Evolutionary conservation across 1,140 invertebrate genomes (phyloP).

Genomic region (Chironomus striatipennis): DNA sequence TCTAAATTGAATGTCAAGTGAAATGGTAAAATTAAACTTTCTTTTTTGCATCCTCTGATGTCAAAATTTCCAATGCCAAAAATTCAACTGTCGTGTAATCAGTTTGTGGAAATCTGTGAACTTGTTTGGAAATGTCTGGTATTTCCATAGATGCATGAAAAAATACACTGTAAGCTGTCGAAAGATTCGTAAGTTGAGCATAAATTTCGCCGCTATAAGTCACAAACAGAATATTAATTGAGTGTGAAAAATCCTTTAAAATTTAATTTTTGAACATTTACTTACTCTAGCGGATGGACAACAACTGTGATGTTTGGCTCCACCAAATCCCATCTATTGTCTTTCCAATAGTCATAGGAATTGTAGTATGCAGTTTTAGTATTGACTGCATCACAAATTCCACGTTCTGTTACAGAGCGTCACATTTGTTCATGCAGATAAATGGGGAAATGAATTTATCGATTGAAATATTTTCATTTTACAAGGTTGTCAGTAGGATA

Average conservation of each 20-base stretch:
- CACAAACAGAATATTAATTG: neutral
- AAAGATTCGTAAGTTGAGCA: conserved; percentile 57
- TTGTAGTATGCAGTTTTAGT: conserved; percentile 53
- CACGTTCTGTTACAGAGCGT: conserved; percentile 48
- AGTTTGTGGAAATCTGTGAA: conserved; percentile 41
- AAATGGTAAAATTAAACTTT: conserved; percentile 26
- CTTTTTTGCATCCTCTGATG: conserved; percentile 36
- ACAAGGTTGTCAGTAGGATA: too few relatives aligned
- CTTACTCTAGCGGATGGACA: conserved; percentile 51
- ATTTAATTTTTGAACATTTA: neutral
- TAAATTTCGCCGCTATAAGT: conserved; percentile 49
- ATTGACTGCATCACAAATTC: conserved; percentile 56
- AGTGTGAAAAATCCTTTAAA: neutral
- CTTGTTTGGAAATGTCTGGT: conserved; percentile 47
- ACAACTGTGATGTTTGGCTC: conserved; percentile 46
- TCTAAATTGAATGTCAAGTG: neutral
- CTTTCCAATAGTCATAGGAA: conserved; percentile 47
- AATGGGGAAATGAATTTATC: too few relatives aligned
- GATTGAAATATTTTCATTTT: too few relatives aligned
- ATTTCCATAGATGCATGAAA: conserved; percentile 49
- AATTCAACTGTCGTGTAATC: conserved; percentile 39
- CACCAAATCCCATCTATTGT: conserved; percentile 45
- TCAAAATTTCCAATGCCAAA: conserved; percentile 39
- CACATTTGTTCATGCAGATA: too few relatives aligned
- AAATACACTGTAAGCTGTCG: conserved; percentile 50